Percentiles rank a stretch among this genome's conserved stretches.
Conservation (phyloP, 2,888 invertebrate genomes). For the Parnassius orleans region DNA sequence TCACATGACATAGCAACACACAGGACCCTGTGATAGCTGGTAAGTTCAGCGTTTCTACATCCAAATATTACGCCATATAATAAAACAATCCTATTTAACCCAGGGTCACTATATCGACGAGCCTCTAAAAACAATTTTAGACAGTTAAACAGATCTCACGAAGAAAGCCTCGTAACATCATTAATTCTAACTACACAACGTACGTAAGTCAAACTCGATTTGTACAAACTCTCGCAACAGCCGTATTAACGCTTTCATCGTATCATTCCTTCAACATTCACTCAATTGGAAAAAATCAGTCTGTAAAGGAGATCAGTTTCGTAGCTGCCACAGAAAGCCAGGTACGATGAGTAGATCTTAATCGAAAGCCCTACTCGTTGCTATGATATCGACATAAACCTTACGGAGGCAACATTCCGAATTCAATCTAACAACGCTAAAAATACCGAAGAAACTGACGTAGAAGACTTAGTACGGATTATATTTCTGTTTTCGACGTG, state of each 20-base stretch:
- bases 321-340: neutral
- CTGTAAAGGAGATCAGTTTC: constrained; percentile 22
- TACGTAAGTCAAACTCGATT: neutral
- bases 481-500: constrained; percentile 8
- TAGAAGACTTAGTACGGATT: neutral
- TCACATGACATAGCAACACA: constrained; percentile 30
- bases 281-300: constrained; percentile 19
- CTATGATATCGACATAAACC: constrained; percentile 10
- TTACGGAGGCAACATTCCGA: constrained; percentile 17
- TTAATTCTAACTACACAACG: constrained; percentile 6
- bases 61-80: constrained; percentile 6
- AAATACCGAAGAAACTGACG: neutral
- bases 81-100: neutral
- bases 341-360: neutral
- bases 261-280: neutral
- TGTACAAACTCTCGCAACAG: neutral
- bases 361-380: neutral
- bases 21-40: constrained; percentile 34
- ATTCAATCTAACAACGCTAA: neutral
- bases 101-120: constrained; percentile 4
- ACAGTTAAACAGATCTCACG: neutral
- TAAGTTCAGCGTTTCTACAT: constrained; percentile 34
- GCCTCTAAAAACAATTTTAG: constrained; percentile 14
- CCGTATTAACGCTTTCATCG: neutral
- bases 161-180: constrained; percentile 2